These are phyloP conservation scores for Pelmatolapia mariae DNA, from an alignment of 2,113 vertebrate genomes.

Conservation along the genomic window DNA sequence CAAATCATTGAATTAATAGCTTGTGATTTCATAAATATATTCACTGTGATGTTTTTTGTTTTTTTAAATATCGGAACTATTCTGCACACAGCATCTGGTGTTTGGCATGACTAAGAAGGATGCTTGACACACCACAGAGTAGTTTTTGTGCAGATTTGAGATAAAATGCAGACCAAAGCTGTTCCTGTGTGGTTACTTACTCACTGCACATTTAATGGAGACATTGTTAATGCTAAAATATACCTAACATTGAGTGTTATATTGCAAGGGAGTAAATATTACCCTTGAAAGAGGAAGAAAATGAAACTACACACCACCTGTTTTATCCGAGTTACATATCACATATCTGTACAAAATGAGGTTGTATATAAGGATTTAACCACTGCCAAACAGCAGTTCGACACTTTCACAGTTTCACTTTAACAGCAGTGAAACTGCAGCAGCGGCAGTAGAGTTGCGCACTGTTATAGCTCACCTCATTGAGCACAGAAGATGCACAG, in stretches of 20 bases:
- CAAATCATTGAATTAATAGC: not conserved
- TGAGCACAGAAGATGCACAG: not conserved
- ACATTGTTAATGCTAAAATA: not conserved
- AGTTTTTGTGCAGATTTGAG: not conserved
- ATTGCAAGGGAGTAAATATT: not conserved
- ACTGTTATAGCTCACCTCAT: not conserved
- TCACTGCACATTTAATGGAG: not conserved
- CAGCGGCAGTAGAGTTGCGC: not conserved
- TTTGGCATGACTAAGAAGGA: not conserved
- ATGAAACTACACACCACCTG: not conserved
- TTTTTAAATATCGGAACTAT: not conserved
- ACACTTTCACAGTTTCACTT: not conserved
- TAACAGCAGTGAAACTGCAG: not conserved
- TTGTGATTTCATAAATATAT: not conserved
- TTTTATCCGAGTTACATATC: not conserved
- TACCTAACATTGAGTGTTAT: not conserved
- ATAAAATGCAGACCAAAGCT: not conserved
- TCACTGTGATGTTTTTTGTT: not conserved
- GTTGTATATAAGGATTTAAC: not conserved
- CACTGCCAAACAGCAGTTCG: not conserved
- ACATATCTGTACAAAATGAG: not conserved
- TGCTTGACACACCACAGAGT: not conserved
- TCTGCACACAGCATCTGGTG: not conserved
- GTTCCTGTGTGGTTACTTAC: not conserved
- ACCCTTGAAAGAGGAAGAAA: not conserved